These are phyloP conservation scores for Chrysomallon squamiferum DNA, from an alignment of 1,140 invertebrate genomes.

Conservation along the genomic window DNA sequence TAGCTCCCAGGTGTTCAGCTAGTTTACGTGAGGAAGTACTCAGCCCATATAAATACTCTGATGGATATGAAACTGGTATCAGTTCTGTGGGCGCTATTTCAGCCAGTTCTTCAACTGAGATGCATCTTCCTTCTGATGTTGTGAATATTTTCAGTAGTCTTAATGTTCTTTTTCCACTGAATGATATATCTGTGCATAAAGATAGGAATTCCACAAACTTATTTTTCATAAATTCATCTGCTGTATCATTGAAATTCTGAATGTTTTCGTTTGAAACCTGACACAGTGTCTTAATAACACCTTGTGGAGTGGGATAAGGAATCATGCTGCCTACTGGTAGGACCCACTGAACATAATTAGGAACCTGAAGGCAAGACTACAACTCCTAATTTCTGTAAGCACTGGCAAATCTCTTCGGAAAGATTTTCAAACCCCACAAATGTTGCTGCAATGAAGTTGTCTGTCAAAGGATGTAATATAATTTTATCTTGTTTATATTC, in stretches of 20 bases:
- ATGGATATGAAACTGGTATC: constrained; percentile 8
- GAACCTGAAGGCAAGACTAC: constrained; percentile 1
- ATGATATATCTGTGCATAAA: not conserved
- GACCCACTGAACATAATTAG: constrained; percentile 4
- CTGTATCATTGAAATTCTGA: constrained; percentile 1
- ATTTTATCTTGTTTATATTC: not conserved
- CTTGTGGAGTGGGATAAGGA: constrained; percentile 3
- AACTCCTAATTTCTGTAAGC: constrained; percentile 6
- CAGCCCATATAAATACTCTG: not conserved
- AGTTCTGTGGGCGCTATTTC: not conserved
- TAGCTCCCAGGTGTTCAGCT: constrained; percentile 7
- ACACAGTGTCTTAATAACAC: constrained; percentile 2
- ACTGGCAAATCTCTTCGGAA: not conserved
- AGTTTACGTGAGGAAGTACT: not conserved
- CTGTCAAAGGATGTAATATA: constrained; percentile 3
- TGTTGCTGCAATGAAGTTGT: not conserved
- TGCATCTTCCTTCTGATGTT: not conserved
- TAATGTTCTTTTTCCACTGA: not conserved
- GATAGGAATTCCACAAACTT: not conserved
- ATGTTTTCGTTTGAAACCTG: not conserved
- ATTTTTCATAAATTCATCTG: not conserved
- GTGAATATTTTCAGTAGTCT: constrained; percentile 4
- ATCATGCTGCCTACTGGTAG: not conserved
- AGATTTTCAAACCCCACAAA: not conserved
- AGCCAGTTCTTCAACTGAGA: not conserved